Conservation (phyloP, 2,797 vertebrate genomes). For the Saguinus oedipus region DNA sequence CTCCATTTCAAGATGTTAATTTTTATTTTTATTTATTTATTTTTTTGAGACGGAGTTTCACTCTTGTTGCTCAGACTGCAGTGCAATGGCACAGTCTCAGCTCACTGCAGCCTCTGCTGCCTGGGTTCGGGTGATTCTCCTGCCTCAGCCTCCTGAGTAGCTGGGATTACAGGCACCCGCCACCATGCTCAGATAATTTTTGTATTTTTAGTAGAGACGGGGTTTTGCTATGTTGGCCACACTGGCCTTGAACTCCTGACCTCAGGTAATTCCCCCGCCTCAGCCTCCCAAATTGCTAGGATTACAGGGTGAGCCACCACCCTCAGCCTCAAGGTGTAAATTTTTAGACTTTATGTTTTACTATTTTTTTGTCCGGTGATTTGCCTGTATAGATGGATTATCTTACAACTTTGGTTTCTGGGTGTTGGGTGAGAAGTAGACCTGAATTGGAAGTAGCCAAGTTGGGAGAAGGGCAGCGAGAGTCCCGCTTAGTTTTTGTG, state of each 20-base stretch:
- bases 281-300: not conserved
- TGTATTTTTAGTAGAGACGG: not conserved
- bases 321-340: no score
- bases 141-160: not conserved
- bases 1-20: no score
- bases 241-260: not conserved
- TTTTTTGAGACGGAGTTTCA: no score
- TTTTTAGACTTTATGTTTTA: no score
- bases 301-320: not conserved
- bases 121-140: not conserved
- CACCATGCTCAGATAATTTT: not conserved
- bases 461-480: not conserved
- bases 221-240: not conserved
- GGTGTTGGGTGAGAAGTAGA: not conserved
- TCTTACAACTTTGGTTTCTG: not conserved
- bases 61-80: no score
- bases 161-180: not conserved
- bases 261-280: not conserved
- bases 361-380: not conserved
- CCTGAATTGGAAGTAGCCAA: conserved; percentile 12
- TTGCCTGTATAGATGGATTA: not conserved
- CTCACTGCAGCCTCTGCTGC: no score
- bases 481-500: not conserved
- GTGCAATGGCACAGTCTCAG: no score
- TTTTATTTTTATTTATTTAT: no score